Evolutionary conservation across 2,113 vertebrate species (phyloP), one percentile per base, ranked within the genome.

Genomic region (Esox niger): DNA sequence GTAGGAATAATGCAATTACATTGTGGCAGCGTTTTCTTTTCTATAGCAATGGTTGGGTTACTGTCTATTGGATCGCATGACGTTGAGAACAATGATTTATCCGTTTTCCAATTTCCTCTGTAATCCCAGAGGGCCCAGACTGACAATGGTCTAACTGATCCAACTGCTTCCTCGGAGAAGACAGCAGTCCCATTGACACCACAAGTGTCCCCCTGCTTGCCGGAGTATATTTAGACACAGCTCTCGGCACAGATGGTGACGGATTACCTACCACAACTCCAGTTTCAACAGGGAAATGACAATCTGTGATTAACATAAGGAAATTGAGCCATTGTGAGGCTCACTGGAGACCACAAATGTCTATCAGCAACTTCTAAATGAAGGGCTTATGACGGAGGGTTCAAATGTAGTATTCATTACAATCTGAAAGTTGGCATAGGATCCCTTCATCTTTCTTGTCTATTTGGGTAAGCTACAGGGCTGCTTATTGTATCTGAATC

Each of bases 81-180:
- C 30, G 49, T 46, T 23, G 55, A 23, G 27, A 46, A 70, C 43
- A 63, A 6, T 56, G 76, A 62, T 59, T 49, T 57, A 69, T 77
- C 46, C 38, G 73, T 58, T 65, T 80, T 26, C 61, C 57, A 15
- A 56, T 47, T 71, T 71, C 58, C 62, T 35, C 68, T 35, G 71
- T 54, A 57, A 83, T 54, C 54, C 73, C 63, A 70, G 55, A 21
- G 73, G 13, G 11, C 1, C 25, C 17, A 2, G 56, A 38, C 20
- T 21, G 59, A 85, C 78, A 82, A 79, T 79, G 29, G 65, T n/a
- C 10, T 33, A 46, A 43, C 47, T 69, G 83, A 79, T 83, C 38
- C 35, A 2, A 21, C 17, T 43, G 68, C 54, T 80, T 81, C 75
- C 71, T 66, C 63, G 74, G 79, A 47, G 52, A 56, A 20, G 29